A percentile compares a stretch with the other conserved stretches of the same genome.
Evolutionary conservation across 2,888 invertebrate species (phyloP).

Genomic region (Ligdia adustata): DNA sequence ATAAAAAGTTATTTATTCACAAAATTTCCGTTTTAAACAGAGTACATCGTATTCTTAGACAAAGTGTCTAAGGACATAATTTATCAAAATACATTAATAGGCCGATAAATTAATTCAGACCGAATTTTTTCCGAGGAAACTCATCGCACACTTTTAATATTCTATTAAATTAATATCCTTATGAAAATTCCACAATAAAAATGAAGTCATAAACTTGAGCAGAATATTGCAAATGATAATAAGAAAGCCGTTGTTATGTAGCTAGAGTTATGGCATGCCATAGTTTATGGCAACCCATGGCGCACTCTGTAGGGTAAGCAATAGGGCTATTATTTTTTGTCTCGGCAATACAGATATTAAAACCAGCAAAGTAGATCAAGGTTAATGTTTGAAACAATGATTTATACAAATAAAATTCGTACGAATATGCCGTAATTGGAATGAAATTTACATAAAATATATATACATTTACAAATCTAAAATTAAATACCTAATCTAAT

Average conservation of each 20-base stretch:
- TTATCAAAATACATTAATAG: conserved; percentile 2
- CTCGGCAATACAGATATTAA: conserved; percentile 13
- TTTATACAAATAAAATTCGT: too few species aligned
- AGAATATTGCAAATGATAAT: conserved; percentile 26
- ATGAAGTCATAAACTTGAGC: conserved; percentile 22
- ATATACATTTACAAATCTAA: too few species aligned
- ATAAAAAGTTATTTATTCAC: too few species aligned
- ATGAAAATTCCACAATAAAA: conserved; percentile 20
- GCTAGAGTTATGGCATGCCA: conserved; percentile 30
- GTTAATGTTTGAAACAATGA: too few species aligned
- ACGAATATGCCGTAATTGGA: too few species aligned
- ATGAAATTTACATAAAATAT: too few species aligned
- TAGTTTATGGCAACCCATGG: conserved; percentile 29
- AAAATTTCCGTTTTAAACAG: too few species aligned
- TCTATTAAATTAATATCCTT: conserved; percentile 18
- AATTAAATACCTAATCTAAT: too few species aligned
- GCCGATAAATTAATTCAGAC: conserved; percentile 9
- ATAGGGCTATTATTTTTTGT: conserved; percentile 10
- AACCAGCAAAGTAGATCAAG: conserved; percentile 12
- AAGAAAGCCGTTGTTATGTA: conserved; percentile 22
- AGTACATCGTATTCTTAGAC: too few species aligned
- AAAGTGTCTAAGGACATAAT: neutral
- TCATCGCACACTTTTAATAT: conserved; percentile 16
- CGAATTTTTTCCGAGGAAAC: conserved; percentile 1
- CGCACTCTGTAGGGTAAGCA: conserved; percentile 1